Conservation (phyloP, 2,888 invertebrate genomes). For the Zaprionus bogoriensis region DNA sequence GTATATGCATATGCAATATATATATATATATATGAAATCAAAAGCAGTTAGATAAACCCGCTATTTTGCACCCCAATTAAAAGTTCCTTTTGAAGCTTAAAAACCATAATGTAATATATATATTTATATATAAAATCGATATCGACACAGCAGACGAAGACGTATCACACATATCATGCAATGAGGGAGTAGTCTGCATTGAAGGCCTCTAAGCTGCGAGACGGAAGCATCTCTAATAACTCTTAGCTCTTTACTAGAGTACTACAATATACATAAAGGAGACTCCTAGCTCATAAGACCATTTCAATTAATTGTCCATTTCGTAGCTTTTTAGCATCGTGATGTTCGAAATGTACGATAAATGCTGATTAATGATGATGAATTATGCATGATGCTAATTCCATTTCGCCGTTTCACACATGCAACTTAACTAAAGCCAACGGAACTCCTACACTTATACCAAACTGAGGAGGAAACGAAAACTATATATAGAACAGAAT, state of each 20-base stretch:
- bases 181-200: too few species aligned
- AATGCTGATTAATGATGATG: conserved; percentile 46
- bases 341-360: conserved; percentile 17
- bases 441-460: conserved; percentile 53
- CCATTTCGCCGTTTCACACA: conserved; percentile 46
- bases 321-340: neutral
- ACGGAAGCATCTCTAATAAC: too few species aligned
- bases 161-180: too few species aligned
- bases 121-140: too few species aligned
- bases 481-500: conserved; percentile 10
- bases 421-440: conserved; percentile 63
- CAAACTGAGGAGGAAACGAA: conserved; percentile 9
- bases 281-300: neutral
- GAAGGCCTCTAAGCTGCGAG: too few species aligned
- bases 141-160: too few species aligned
- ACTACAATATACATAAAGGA: too few species aligned
- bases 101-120: too few species aligned
- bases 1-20: conserved; percentile 1
- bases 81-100: neutral
- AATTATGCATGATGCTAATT: conserved; percentile 57
- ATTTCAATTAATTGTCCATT: neutral
- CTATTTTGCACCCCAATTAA: neutral
- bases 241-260: too few species aligned
- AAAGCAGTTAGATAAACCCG: neutral
- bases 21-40: neutral